phyloP scores from a whole-genome alignment of 2,888 invertebrate genomes.

The Hypselothyrea guttata region DNA sequence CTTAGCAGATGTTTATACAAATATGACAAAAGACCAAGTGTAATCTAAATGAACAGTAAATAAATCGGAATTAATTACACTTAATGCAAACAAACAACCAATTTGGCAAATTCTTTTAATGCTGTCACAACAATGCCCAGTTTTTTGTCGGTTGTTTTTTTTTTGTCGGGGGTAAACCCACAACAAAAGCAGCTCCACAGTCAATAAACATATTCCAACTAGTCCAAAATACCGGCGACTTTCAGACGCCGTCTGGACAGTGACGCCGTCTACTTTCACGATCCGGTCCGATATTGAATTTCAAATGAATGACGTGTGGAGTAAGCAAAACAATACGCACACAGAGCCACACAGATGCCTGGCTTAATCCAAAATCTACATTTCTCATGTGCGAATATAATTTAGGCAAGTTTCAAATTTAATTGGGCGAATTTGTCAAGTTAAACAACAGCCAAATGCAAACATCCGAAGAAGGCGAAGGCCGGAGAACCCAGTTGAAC shows the following conservation, averaged over 20 bases:
- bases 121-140: slow-evolving; percentile 12
- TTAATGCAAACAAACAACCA: slow-evolving; percentile 40
- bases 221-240: slow-evolving; percentile 61
- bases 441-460: slow-evolving; percentile 14
- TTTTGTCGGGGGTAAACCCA: slow-evolving; percentile 60
- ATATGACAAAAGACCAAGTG: slow-evolving; percentile 20
- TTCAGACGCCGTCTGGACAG: slow-evolving; percentile 36
- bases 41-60: slow-evolving; percentile 59
- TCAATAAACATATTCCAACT: slow-evolving; percentile 50
- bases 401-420: slow-evolving; percentile 20
- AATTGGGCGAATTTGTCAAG: slow-evolving; percentile 41
- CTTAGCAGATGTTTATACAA: too few species aligned
- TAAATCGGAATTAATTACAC: slow-evolving; percentile 56
- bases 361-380: slow-evolving; percentile 13
- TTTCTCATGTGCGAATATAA: slow-evolving; percentile 6
- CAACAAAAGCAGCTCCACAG: slow-evolving; percentile 11
- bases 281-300: slow-evolving; percentile 58
- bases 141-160: slow-evolving; percentile 1
- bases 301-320: slow-evolving; percentile 65
- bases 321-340: slow-evolving; percentile 21
- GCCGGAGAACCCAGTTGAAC: slow-evolving; percentile 39
- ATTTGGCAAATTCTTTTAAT: slow-evolving; percentile 58
- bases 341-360: neutral
- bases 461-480: slow-evolving; percentile 25
- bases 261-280: slow-evolving; percentile 68